These are phyloP conservation scores for Orgyia antiqua DNA, from an alignment of 2,888 invertebrate genomes.

Conservation along the genomic window DNA sequence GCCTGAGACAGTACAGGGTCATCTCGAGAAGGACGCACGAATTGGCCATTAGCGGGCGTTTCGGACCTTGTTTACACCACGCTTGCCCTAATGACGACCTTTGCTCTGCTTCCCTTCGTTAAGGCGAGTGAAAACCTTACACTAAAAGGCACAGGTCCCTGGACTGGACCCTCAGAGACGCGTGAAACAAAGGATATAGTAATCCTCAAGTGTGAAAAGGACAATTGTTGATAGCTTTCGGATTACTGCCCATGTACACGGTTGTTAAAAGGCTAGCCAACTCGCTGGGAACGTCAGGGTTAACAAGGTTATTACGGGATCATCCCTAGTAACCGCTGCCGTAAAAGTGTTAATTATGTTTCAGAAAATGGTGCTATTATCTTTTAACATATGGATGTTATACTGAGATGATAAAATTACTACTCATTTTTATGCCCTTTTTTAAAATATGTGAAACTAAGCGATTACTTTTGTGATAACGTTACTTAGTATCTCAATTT, in stretches of 20 bases:
- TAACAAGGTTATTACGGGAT: conserved; percentile 79
- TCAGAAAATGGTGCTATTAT: conserved; percentile 59
- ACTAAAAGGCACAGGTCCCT: conserved; percentile 74
- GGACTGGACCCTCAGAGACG: conserved; percentile 65
- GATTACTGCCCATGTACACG: conserved; percentile 75
- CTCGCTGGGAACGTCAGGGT: conserved; percentile 70
- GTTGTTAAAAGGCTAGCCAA: conserved; percentile 75
- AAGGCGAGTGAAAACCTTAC: conserved; percentile 77
- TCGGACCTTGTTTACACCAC: conserved; percentile 78
- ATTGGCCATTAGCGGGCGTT: conserved; percentile 78
- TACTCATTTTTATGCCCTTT: no score
- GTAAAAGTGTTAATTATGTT: conserved; percentile 77
- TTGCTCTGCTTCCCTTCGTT: conserved; percentile 78
- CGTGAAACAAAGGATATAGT: conserved; percentile 53
- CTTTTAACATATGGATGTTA: conserved; percentile 35
- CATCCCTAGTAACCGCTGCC: conserved; percentile 70
- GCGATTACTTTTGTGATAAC: no score
- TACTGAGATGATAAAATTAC: conserved; percentile 22
- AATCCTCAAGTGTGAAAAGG: conserved; percentile 51
- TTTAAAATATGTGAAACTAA: no score
- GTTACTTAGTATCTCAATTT: no score
- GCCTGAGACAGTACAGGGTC: conserved; percentile 68
- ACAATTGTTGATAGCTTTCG: conserved; percentile 72
- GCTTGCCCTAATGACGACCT: conserved; percentile 80
- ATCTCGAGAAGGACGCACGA: conserved; percentile 73